Evolutionary conservation across 2,888 invertebrate genomes (phyloP).

Genomic region (Drosophila anomalata): DNA sequence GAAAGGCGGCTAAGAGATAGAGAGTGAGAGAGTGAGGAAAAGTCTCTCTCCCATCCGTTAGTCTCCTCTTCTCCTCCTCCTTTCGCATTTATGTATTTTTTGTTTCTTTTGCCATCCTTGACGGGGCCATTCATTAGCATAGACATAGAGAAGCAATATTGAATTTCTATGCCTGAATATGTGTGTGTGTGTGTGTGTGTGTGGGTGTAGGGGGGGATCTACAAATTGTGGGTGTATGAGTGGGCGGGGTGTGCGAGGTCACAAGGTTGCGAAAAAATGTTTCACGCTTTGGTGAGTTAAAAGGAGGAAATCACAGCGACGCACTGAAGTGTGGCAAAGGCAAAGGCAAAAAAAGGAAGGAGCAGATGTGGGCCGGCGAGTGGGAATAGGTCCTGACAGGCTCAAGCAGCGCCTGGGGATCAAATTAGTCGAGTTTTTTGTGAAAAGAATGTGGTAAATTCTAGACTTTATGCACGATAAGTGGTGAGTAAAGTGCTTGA

Average conservation of each 20-base stretch:
- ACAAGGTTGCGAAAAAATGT: conserved; percentile 73
- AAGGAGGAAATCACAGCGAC: conserved; percentile 56
- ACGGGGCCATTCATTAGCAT: conserved; percentile 72
- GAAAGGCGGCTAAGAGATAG: conserved; percentile 5
- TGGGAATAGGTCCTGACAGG: conserved; percentile 33
- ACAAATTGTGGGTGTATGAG: conserved; percentile 24
- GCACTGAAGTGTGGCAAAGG: conserved; percentile 40
- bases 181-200: conserved; percentile 1
- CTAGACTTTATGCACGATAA: conserved; percentile 55
- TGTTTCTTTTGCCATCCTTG: conserved; percentile 20
- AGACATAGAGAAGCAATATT: conserved; percentile 72
- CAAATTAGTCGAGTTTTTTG: conserved; percentile 69
- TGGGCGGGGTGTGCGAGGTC: conserved; percentile 42
- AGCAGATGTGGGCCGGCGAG: neutral
- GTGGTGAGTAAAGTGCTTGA: conserved; percentile 55
- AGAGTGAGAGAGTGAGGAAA: conserved; percentile 11
- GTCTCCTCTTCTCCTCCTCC: neutral
- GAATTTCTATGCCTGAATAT: conserved; percentile 65
- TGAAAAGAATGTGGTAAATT: conserved; percentile 65
- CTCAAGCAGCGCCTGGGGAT: conserved; percentile 72
- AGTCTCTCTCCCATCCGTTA: conserved; percentile 5
- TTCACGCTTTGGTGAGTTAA: conserved; percentile 59
- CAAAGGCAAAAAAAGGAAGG: neutral
- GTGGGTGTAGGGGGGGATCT: neutral
- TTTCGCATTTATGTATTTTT: neutral